phyloP scores from a whole-genome alignment of 2,888 invertebrate genomes.

The Subacronicta megacephala region DNA sequence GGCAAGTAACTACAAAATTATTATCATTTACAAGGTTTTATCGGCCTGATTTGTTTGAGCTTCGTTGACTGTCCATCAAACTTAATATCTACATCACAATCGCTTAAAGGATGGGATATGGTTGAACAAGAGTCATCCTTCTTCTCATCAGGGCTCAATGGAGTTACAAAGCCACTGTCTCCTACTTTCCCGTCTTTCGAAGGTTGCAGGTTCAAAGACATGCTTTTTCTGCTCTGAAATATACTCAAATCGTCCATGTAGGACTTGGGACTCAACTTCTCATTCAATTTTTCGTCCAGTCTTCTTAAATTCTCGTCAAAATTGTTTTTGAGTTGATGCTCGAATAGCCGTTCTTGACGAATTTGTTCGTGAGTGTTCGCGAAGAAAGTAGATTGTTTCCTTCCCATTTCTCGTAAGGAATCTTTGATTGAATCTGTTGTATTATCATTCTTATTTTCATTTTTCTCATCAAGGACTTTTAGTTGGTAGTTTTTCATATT shows the following conservation, averaged over 20 bases:
- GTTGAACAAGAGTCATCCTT: conserved; percentile 79
- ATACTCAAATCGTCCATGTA: conserved; percentile 75
- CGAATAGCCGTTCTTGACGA: conserved; percentile 90
- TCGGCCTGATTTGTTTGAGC: conserved; percentile 92
- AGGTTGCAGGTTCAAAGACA: conserved; percentile 80
- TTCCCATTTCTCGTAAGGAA: conserved; percentile 73
- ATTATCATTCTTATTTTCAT: conserved; percentile 38
- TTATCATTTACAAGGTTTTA: conserved; percentile 51
- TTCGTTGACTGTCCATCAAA: conserved; percentile 94
- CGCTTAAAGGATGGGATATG: conserved; percentile 93
- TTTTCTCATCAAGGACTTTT: conserved; percentile 86
- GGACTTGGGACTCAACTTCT: conserved; percentile 68
- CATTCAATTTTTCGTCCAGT: conserved; percentile 76
- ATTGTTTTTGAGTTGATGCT: conserved; percentile 83
- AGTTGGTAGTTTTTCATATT: conserved; percentile 76
- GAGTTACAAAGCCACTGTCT: conserved; percentile 92
- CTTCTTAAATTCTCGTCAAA: conserved; percentile 83
- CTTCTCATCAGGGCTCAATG: conserved; percentile 88
- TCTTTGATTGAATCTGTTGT: conserved; percentile 80
- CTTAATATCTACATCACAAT: conserved; percentile 94
- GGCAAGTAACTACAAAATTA: conserved; percentile 23
- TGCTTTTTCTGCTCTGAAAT: conserved; percentile 76
- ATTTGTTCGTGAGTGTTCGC: conserved; percentile 92
- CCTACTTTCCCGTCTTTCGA: conserved; percentile 61
- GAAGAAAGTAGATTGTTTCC: conserved; percentile 88